A percentile compares a stretch with the other conserved stretches of the same genome.
Evolutionary conservation across 1,140 invertebrate species (phyloP).

Genomic region (Drosophila arizonae): DNA sequence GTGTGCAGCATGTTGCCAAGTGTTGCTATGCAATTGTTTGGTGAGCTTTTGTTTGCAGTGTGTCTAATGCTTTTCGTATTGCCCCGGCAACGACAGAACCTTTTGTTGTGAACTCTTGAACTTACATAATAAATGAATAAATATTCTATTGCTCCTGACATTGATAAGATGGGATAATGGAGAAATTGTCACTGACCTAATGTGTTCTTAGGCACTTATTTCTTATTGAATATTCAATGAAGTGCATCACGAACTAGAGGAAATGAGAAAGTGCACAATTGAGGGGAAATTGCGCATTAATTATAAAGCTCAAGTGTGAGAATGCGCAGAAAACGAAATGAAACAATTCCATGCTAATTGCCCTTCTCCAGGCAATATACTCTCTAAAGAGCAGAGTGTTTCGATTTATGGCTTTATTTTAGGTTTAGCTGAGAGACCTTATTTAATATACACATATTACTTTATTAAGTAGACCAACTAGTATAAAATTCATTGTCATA

Average conservation of each 20-base stretch:
- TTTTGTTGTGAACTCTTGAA: neutral
- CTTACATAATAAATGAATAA: slow-evolving; percentile 7
- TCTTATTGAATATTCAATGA: neutral
- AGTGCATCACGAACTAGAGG: neutral
- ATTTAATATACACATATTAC: too few species aligned
- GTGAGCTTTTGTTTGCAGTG: slow-evolving; percentile 1
- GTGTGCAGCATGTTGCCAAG: slow-evolving; percentile 27
- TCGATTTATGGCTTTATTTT: too few species aligned
- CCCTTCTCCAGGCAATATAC: neutral
- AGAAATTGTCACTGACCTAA: neutral
- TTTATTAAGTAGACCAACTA: too few species aligned
- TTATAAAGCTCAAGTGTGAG: slow-evolving; percentile 1
- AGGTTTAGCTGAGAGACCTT: too few species aligned
- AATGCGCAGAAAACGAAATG: slow-evolving; percentile 13
- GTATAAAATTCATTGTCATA: too few species aligned
- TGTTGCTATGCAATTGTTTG: slow-evolving; percentile 8
- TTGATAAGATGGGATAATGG: neutral
- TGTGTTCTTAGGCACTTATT: neutral
- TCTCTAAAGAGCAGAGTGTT: neutral
- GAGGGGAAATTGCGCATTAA: slow-evolving; percentile 19
- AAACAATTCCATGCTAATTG: slow-evolving; percentile 8
- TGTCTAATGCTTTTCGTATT: neutral
- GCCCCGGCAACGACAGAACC: neutral
- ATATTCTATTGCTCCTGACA: neutral
- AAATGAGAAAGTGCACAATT: neutral